A percentile compares a stretch with the other conserved stretches of the same genome.
These are phyloP conservation scores for Cotesia vestalis DNA, from an alignment of 1,140 invertebrate species.

Conservation along the genomic window DNA sequence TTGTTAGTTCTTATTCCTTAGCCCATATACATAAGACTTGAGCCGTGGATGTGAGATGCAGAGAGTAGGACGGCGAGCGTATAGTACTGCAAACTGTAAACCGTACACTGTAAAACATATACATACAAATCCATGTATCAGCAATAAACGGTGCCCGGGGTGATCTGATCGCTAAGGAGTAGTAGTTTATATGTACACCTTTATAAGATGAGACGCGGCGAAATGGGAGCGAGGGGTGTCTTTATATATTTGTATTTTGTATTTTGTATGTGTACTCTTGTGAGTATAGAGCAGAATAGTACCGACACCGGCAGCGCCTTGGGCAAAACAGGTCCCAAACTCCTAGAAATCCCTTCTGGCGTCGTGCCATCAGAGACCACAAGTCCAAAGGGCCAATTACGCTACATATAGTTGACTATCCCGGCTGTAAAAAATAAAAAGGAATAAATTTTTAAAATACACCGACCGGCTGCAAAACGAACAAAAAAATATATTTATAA, in stretches of 20 bases:
- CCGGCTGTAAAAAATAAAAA: conserved; percentile 1
- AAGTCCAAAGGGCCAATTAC: conserved; percentile 56
- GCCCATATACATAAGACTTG: no score
- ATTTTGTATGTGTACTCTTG: not conserved
- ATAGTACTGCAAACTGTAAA: no score
- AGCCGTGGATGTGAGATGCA: no score
- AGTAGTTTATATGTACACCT: no score
- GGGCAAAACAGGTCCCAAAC: conserved; percentile 47
- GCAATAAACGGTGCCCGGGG: conserved; percentile 51
- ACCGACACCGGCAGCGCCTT: not conserved
- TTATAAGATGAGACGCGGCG: not conserved
- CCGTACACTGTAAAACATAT: conserved; percentile 34
- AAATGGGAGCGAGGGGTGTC: conserved; percentile 6
- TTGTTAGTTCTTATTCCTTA: no score
- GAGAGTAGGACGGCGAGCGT: no score
- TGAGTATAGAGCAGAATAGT: no score
- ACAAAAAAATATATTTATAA: no score
- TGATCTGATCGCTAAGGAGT: not conserved
- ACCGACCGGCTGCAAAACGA: not conserved
- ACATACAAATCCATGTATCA: conserved; percentile 48
- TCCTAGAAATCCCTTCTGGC: conserved; percentile 52
- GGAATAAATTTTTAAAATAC: not conserved
- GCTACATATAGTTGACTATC: conserved; percentile 28
- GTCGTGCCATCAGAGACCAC: conserved; percentile 8
- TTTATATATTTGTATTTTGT: not conserved